Evolutionary conservation across 2,888 invertebrate species (phyloP).

Genomic region (Ceratothoa steindachneri): DNA sequence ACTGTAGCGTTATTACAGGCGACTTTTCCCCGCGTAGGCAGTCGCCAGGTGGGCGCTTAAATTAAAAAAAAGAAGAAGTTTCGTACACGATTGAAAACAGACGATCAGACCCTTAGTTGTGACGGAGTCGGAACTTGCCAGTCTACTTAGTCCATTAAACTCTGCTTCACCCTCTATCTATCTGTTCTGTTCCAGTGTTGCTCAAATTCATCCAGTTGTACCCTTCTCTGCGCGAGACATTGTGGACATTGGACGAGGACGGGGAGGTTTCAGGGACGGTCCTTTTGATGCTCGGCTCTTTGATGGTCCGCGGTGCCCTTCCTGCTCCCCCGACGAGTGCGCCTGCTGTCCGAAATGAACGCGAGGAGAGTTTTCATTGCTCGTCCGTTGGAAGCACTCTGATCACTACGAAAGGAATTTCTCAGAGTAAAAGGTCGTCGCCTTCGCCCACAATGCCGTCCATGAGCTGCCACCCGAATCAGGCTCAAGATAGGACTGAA

Average conservation of each 20-base stretch:
- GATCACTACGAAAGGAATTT: background rate
- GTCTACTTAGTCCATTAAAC: too few relatives aligned
- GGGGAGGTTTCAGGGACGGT: conserved; percentile 45
- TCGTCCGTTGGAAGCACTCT: background rate
- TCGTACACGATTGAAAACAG: too few relatives aligned
- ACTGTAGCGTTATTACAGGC: too few relatives aligned
- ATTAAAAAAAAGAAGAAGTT: too few relatives aligned
- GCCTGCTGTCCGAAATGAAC: background rate
- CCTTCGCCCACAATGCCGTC: background rate
- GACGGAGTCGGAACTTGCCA: too few relatives aligned
- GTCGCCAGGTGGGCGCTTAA: too few relatives aligned
- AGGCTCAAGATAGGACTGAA: background rate
- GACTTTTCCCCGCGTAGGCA: too few relatives aligned
- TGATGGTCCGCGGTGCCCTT: conserved; percentile 34
- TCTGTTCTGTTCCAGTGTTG: conserved; percentile 26
- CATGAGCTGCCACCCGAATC: background rate
- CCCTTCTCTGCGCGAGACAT: conserved; percentile 36
- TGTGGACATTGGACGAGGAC: conserved; percentile 45
- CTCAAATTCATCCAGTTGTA: conserved; percentile 45
- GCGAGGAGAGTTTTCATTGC: background rate
- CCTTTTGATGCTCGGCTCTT: conserved; percentile 42
- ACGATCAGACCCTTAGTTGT: too few relatives aligned
- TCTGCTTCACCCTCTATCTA: too few relatives aligned
- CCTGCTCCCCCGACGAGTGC: background rate
- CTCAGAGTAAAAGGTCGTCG: background rate